Conservation (phyloP, 2,888 invertebrate genomes). For the Halocaridina rubra region DNA sequence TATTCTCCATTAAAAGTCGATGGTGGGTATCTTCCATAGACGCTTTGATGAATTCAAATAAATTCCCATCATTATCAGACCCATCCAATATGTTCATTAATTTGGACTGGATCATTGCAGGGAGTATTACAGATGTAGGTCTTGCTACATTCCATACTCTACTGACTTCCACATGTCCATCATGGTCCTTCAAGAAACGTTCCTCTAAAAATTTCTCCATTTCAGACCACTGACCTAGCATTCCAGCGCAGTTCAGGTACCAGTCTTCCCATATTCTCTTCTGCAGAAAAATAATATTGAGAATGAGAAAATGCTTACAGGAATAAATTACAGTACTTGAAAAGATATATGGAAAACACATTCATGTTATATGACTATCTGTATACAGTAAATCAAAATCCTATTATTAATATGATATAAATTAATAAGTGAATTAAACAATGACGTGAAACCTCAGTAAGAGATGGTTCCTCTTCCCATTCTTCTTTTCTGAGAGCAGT, state of each 20-base stretch:
- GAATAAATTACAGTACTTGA: background rate
- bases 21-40: conserved; percentile 27
- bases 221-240: conserved; percentile 59
- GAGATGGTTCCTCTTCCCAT: conserved; percentile 24
- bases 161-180: conserved; percentile 9
- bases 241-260: conserved; percentile 45
- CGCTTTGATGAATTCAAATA: conserved; percentile 34
- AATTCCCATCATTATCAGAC: conserved; percentile 41
- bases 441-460: conserved; percentile 53
- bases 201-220: conserved; percentile 54
- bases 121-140: conserved; percentile 29
- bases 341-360: too few relatives aligned
- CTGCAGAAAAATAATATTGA: conserved; percentile 29
- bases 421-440: too few relatives aligned
- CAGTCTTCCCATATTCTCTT: conserved; percentile 58
- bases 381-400: too few relatives aligned
- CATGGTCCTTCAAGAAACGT: conserved; percentile 31
- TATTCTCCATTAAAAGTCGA: conserved; percentile 38
- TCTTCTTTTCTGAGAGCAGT: conserved; percentile 25
- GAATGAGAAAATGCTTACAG: too few relatives aligned
- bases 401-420: too few relatives aligned
- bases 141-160: conserved; percentile 50
- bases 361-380: background rate
- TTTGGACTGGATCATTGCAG: conserved; percentile 52
- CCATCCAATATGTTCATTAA: conserved; percentile 60